Base-by-base conservation (phyloP, 2,888 invertebrate genomes). In the Seira sanloemensis region DNA sequence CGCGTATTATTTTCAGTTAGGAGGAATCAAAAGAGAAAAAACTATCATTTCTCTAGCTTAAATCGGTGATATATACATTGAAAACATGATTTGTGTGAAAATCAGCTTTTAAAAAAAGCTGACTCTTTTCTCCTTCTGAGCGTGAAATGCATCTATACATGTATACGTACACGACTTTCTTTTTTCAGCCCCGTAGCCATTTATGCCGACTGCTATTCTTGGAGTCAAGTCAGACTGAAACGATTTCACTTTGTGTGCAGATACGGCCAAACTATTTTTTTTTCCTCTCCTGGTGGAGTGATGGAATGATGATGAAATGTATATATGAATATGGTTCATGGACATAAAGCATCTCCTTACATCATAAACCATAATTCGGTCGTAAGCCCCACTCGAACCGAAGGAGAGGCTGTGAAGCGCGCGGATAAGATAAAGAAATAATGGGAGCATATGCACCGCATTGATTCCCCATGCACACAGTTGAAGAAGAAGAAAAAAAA, bases 51-150 rank as follows among this genome's bases (percentile, higher is more conserved):
- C 50, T 50, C 50, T 18, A n/a, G 50, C 50, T 16, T 12, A n/a
- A n/a, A n/a, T 37, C 37, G 5, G n/a, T 2, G 50, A 50, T 65
- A 37, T 50, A 66, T 26, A 66, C 62, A 80, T 68, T 23, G 68
- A 4, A 71, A 77, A 77, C 82, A 82, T 82, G 82, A 82, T 82
- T 82, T 82, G 82, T 72, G 82, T 69, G 82, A 82, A 82, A 83
- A 77, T 83, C 78, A 81, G 81, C 71, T 81, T 76, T 37, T 19
- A 81, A 69, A n/a, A n/a, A n/a, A n/a, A n/a, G n/a, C n/a, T n/a
- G n/a, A 54, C 71, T 16, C 23, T 75, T 50, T 68, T 37, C 54
- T 73, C 54, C 19, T 23, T 24, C 19, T 50, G 50, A 18, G 21
- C 19, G 65, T 65, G 74, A 37, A 80, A 67, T 68, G 62, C 62